A percentile compares a stretch with the other conserved stretches of the same genome.
Conservation (phyloP, 2,888 invertebrate genomes). For the Abrostola tripartita region DNA sequence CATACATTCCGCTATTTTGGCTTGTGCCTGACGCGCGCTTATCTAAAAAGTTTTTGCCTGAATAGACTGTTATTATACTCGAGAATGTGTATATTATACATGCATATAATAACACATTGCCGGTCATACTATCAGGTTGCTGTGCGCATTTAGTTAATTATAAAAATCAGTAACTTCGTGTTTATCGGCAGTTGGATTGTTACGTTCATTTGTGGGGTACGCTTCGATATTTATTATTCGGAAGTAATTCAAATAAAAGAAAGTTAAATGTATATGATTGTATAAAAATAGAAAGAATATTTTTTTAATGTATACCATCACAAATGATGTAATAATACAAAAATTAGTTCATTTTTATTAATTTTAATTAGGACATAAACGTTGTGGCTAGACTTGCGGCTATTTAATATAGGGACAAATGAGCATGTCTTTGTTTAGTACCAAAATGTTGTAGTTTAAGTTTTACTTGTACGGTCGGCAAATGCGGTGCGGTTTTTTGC, state of each 20-base stretch:
- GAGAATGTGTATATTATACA: too few relatives aligned
- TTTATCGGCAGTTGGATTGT: slow-evolving; percentile 4
- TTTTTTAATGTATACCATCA: slow-evolving; percentile 2
- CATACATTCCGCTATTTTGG: too few relatives aligned
- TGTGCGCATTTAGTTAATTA: not conserved
- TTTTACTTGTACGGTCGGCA: slow-evolving; percentile 29
- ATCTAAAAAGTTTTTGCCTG: too few relatives aligned
- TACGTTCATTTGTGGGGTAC: slow-evolving; percentile 29
- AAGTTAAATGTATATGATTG: slow-evolving; percentile 3
- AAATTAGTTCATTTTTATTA: slow-evolving; percentile 32
- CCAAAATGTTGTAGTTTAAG: slow-evolving; percentile 29
- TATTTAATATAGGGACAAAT: slow-evolving; percentile 25
- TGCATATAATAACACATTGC: too few relatives aligned
- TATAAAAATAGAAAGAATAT: slow-evolving; percentile 1
- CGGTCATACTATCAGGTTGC: not conserved
- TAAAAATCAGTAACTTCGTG: slow-evolving; percentile 11
- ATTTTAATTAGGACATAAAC: slow-evolving; percentile 43
- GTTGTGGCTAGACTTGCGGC: slow-evolving; percentile 41
- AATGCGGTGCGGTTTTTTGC: slow-evolving; percentile 20
- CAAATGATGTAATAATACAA: slow-evolving; percentile 36
- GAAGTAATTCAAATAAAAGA: not conserved
- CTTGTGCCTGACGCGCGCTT: too few relatives aligned
- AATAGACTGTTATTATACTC: too few relatives aligned
- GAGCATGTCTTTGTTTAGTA: slow-evolving; percentile 33
- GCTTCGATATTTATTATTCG: slow-evolving; percentile 5